Percentiles rank a stretch among this genome's conserved stretches.
Conservation (phyloP, 2,888 invertebrate species). For the Mesochorus sp. region DNA sequence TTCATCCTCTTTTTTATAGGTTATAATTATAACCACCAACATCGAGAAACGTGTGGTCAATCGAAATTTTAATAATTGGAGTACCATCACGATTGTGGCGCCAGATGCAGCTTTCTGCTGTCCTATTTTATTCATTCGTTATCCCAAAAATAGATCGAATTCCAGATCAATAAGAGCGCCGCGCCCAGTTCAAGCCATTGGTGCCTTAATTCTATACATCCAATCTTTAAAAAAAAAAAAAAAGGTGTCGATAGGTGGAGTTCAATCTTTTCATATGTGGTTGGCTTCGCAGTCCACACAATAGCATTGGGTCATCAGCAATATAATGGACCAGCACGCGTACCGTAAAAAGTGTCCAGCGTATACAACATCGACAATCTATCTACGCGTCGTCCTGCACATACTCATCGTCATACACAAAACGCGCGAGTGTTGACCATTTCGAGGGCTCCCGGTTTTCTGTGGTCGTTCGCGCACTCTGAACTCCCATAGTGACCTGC, state of each 20-base stretch:
- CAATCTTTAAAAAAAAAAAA: background rate
- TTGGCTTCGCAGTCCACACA: background rate
- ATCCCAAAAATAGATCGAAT: no score
- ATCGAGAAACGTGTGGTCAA: background rate
- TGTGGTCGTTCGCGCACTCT: conserved; percentile 19
- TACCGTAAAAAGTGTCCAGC: conserved; percentile 2
- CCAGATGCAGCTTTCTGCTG: background rate
- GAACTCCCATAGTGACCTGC: conserved; percentile 61
- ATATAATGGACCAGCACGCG: conserved; percentile 33
- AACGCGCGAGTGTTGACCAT: conserved; percentile 27
- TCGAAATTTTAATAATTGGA: conserved; percentile 15
- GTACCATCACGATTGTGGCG: background rate
- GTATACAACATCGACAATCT: conserved; percentile 32
- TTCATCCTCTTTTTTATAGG: background rate
- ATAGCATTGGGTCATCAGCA: conserved; percentile 1
- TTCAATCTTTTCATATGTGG: background rate
- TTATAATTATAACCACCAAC: conserved; percentile 23
- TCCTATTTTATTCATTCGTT: background rate
- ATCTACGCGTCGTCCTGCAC: conserved; percentile 3
- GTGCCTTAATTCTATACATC: background rate
- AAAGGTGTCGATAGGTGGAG: background rate
- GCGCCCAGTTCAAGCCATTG: background rate
- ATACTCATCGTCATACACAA: background rate
- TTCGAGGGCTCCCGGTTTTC: conserved; percentile 40
- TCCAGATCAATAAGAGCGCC: no score